phyloP scores from a whole-genome alignment of 2,113 vertebrate genomes.

The Phycodurus eques region DNA sequence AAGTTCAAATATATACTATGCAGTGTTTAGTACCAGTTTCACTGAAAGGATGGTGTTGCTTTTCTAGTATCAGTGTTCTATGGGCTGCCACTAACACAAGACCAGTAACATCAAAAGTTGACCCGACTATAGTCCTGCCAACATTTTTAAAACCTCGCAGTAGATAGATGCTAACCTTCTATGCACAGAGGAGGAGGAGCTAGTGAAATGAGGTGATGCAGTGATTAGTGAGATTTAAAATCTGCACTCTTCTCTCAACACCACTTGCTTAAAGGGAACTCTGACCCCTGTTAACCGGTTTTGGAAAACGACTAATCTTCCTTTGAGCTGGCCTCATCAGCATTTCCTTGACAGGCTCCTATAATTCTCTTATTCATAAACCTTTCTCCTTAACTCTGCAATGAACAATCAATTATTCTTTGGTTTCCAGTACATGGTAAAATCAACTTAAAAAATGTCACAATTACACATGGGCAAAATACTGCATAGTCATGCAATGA shows the following conservation, averaged over 20 bases:
- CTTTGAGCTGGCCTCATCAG: constrained; percentile 16
- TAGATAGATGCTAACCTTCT: background rate
- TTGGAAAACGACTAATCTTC: constrained; percentile 21
- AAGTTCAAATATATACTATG: background rate
- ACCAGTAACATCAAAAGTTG: background rate
- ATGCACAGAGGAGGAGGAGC: background rate
- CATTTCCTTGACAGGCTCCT: background rate
- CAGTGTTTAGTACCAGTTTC: background rate
- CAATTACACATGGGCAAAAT: no score
- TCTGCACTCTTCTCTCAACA: background rate
- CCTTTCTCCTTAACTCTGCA: no score
- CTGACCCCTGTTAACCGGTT: constrained; percentile 2
- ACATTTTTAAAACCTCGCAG: background rate
- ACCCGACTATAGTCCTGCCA: background rate
- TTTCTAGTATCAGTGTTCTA: background rate
- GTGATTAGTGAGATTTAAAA: constrained; percentile 19
- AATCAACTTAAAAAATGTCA: no score
- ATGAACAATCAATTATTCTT: no score
- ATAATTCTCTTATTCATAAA: background rate
- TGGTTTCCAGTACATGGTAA: no score
- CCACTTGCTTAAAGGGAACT: constrained; percentile 7
- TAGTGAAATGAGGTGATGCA: background rate
- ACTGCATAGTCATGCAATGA: no score
- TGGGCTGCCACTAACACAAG: background rate
- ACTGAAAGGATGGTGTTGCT: background rate